These are phyloP conservation scores for Drosophila orosa DNA, from an alignment of 1,140 invertebrate species.

Conservation along the genomic window DNA sequence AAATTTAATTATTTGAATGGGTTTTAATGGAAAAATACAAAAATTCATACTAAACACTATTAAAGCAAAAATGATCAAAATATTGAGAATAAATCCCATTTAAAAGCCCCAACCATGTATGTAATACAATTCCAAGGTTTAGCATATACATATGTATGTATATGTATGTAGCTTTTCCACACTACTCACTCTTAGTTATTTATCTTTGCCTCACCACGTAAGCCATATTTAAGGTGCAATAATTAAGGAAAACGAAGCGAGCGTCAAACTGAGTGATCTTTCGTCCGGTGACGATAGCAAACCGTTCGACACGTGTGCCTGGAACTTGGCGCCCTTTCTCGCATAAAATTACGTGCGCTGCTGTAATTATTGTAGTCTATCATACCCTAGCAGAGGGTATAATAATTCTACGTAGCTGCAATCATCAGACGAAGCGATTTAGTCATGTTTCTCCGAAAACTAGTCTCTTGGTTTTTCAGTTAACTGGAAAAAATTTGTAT, in stretches of 20 bases:
- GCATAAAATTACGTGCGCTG: constrained; percentile 64
- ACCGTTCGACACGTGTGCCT: constrained; percentile 61
- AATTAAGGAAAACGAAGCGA: constrained; percentile 20
- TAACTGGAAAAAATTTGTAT: no score
- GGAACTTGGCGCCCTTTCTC: constrained; percentile 77
- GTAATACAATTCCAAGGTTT: not conserved
- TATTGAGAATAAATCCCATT: not conserved
- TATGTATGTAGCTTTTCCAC: not conserved
- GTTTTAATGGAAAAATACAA: no score
- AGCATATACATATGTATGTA: no score
- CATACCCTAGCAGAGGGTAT: constrained; percentile 1
- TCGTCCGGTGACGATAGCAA: constrained; percentile 33
- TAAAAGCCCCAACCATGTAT: not conserved
- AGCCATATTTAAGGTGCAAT: constrained; percentile 21
- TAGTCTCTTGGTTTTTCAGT: not conserved
- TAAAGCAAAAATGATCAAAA: not conserved
- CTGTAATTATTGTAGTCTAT: constrained; percentile 8
- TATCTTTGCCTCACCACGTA: constrained; percentile 15
- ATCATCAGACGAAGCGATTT: not conserved
- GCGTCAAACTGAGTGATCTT: constrained; percentile 30
- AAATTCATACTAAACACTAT: not conserved
- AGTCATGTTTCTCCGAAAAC: not conserved
- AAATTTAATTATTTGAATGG: not conserved
- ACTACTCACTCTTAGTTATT: not conserved
- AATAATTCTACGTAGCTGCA: no score